Evolutionary conservation across 2,888 invertebrate genomes (phyloP).

Genomic region (Meta bourneti): DNA sequence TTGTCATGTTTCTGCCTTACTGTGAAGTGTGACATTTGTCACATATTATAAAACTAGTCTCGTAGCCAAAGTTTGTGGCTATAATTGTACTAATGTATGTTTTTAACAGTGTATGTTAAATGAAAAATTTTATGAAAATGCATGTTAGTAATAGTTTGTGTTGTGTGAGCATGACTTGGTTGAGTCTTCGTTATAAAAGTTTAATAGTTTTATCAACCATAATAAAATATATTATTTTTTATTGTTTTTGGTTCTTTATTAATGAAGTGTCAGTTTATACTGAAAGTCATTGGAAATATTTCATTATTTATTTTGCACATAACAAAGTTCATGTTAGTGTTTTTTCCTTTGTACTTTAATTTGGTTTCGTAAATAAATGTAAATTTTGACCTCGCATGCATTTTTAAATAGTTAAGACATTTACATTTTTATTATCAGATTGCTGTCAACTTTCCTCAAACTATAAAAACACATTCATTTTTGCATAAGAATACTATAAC

Average conservation of each 20-base stretch:
- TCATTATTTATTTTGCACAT: too few species aligned
- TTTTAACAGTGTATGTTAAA: slow-evolving; percentile 48
- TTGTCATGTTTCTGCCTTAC: slow-evolving; percentile 76
- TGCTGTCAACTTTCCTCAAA: too few species aligned
- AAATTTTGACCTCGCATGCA: too few species aligned
- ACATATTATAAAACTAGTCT: slow-evolving; percentile 45
- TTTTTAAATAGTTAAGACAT: too few species aligned
- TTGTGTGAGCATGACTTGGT: slow-evolving; percentile 48
- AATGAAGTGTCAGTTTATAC: not conserved
- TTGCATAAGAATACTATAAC: too few species aligned
- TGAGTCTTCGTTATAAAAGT: not conserved
- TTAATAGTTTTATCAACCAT: not conserved
- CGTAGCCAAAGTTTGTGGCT: slow-evolving; percentile 46
- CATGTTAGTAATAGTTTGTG: slow-evolving; percentile 49
- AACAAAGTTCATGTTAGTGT: too few species aligned
- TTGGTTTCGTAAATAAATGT: too few species aligned
- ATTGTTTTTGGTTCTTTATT: not conserved
- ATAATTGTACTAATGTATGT: slow-evolving; percentile 58
- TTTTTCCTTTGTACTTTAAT: too few species aligned
- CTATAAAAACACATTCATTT: too few species aligned
- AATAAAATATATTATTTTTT: slow-evolving; percentile 3
- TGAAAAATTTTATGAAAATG: slow-evolving; percentile 47
- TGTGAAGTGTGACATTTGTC: slow-evolving; percentile 42
- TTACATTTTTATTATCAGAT: too few species aligned
- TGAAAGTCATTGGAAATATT: too few species aligned